Base-by-base conservation (phyloP, 2,888 invertebrate genomes). In the Macrophya alboannulata region DNA sequence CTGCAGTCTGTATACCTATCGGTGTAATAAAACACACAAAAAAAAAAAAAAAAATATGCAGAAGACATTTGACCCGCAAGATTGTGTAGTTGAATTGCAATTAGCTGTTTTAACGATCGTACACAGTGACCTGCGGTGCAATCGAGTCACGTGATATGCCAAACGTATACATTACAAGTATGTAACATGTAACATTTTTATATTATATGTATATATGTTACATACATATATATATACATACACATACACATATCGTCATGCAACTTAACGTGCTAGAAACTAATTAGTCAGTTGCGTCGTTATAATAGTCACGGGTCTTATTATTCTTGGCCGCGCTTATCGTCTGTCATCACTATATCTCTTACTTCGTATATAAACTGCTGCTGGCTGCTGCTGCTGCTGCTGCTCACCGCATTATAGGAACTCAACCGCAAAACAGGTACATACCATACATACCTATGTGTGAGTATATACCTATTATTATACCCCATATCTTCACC, bases 231-330 rank as follows among this genome's bases (percentile, higher is more conserved):
- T 12, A 31, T 15, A 25, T 25, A 12, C 17, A 48, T 77, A 51
- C 17, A n/a, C 8, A 37, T 25, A 8, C n/a, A 31, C 25, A n/a
- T n/a, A 12, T 51, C 17, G 21, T 48, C 55, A 77, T 51, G 77
- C 55, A 55, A 77, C 51, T 12, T 77, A 55, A 48, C 77, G 77
- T 77, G 77, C 25, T 31, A 55, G 37, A 15, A 25, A 31, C 48
- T 77, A 45, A 77, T 77, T 77, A 77, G 77, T 62, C 77, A 37
- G 31, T 55, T 25, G 51, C n/a, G 76, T 31, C n/a, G 43, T 74
- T 74, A 45, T 55, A 31, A 37, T n/a, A 45, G 17, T 51, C 21
- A 31, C 51, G 51, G 25, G 15, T 45, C 15, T 51, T 31, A 51
- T 51, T 40, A 77, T 77, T 77, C 25, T 51, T 51, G 3, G 25